Base-by-base conservation (phyloP, 2,888 invertebrate species). In the Dorcus hopei region DNA sequence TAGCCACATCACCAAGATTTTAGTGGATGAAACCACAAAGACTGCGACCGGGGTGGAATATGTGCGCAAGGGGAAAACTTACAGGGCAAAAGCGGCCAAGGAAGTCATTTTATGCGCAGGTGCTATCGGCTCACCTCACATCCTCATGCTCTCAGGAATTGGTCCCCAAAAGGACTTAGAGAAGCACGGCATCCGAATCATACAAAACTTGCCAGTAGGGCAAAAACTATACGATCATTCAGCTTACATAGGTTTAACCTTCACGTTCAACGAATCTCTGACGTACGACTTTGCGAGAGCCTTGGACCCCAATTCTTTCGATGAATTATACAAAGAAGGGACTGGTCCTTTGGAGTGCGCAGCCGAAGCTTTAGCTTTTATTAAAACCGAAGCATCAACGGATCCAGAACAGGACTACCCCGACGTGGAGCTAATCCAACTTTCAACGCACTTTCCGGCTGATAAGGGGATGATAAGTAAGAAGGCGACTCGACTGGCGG, bases 141-240 rank as follows among this genome's bases (percentile, higher is more conserved):
- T 94, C 7, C 76, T 95, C 48, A 87, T 93, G 89, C 75, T 93
- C 9, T 93, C 93, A 0, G 94, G 94, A 9, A 80, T 93, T 38
- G 90, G 90, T 0, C 89, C 89, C 0, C 77, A 74, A 14, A 77
- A 82, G 0, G 85, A 89, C 69, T 77, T 90, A 3, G 67, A 74
- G 6, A 78, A 84, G 26, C 70, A 86, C 7, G 81, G 81, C 2
- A 87, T 91, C 51, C 72, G 80, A 0, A 81, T 86, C 2, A 70
- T 89, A 47, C 80, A 84, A 62, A 83, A 91, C 70, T 80, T 90
- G 2, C 86, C 85, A 0, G 91, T 92, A 0, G 92, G 92, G 2
- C 82, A 84, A 68, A 90, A 90, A 74, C 80, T 91, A 0, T 89
- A 89, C 72, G 91, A 91, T 73, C 91, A 91, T 68, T 81, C 89